Evolutionary conservation across 1,140 invertebrate genomes (phyloP), one percentile per base, ranked within the genome.

Genomic region (Euwallacea fornicatus): DNA sequence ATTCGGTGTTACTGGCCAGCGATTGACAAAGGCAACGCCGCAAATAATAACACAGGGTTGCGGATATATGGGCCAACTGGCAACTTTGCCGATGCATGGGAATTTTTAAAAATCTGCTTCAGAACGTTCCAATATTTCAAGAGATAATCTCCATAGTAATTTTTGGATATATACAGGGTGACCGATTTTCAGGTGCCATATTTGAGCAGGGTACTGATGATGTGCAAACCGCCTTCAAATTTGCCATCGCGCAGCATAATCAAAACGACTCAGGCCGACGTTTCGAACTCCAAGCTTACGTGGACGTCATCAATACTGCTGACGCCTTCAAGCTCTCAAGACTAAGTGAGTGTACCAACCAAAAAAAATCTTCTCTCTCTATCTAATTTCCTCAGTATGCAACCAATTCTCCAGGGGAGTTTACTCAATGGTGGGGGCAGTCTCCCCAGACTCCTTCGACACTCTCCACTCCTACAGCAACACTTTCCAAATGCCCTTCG

Each of bases 401-500:
- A 90, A 88, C 80, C 94, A 96, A 80, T 93, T 98, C 82, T 91
- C 91, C 33, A 87, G 93, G 74, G 94, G 94, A 15, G 94, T 96
- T 60, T 93, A 92, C 78, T 91, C 94, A 4, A 92, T 98, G 88
- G 83, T 98, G 76, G 95, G 94, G 0, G 92, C 93, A 6, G 94
- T 97, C 8, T 92, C 92, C 73, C 91, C 93, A 7, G 94, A 96
- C 76, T 95, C 95, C 7, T 96, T 97, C 81, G 92, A 96, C 81
- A 97, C 95, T 13, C 87, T 98, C 50, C 93, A 97, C 80, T 96
- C 94, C 0, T 97, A 97, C 83, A 93, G 93, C 76, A 96, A 97
- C 82, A 97, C 95, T 6, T 98, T 97, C 82, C 92, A 96, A 82
- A 94, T 98, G 91, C 96, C 96, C 21, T 97, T 97, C 80, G 88